Evolutionary conservation across 2,888 invertebrate genomes (phyloP).

Genomic region (Caenorhabditis japonica): DNA sequence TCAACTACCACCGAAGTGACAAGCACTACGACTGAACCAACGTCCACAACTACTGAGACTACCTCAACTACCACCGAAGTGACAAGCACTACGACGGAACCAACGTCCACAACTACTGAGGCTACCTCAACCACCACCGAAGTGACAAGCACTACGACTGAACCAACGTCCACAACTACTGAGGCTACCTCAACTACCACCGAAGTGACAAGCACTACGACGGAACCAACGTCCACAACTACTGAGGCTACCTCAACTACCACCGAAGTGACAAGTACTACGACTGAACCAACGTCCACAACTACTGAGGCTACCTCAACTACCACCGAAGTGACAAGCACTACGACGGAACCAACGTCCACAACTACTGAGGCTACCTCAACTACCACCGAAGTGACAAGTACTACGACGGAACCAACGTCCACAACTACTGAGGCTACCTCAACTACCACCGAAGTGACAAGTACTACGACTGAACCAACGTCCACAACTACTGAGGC

Average conservation of each 20-base stretch:
- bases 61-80: slow-evolving; percentile 4
- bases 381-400: slow-evolving; percentile 9
- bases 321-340: not conserved
- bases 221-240: not conserved
- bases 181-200: not conserved
- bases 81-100: not conserved
- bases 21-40: slow-evolving; percentile 3
- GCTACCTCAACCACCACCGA: slow-evolving; percentile 1
- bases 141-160: not conserved
- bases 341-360: not conserved
- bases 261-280: no score
- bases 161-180: not conserved
- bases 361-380: slow-evolving; percentile 7
- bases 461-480: slow-evolving; percentile 15
- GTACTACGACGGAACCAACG: not conserved
- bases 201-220: not conserved
- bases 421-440: slow-evolving; percentile 2
- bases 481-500: slow-evolving; percentile 20
- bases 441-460: not conserved
- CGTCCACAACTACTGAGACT: slow-evolving; percentile 13
- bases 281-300: no score
- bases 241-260: not conserved
- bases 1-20: slow-evolving; percentile 3
- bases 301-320: no score
- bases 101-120: slow-evolving; percentile 9